Evolutionary conservation across 2,888 invertebrate species (phyloP), one percentile per base, ranked within the genome.

Genomic region (Camptogramma bilineatum): DNA sequence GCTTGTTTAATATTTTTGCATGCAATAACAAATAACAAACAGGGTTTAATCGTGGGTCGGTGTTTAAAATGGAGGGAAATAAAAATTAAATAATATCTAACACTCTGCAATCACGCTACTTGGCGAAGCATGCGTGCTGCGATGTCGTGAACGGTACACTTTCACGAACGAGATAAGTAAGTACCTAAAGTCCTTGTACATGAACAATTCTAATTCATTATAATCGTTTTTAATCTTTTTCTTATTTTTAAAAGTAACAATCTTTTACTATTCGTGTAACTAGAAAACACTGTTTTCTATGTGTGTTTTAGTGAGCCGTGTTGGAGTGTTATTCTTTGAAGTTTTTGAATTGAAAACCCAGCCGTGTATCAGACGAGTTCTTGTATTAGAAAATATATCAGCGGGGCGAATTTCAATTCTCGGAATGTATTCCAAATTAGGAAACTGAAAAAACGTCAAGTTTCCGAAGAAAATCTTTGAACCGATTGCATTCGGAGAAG

Each of bases 31-130:
- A 39, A 39, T 39, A 31, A 31, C 10, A 31, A 31, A 31, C 28
- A 31, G 31, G 34, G 10, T 39, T 39, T 13, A 39, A 39, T 16
- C 0, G 17, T 16, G 44, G 44, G 5, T 44, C 13, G 0, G 13
- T 44, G 44, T 16, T 44, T 17, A 13, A 44, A 44, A 44, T 44
- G 8, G 44, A 17, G 16, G 17, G 16, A 8, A 44, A 44, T 5
- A 16, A 44, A 7, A 1, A 44, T 16, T 17, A 17, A 8, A 4
- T 16, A 42, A 42, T 16, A 13, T 17, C 4, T 42, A 44, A 16
- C 44, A 44, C 34, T 13, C 34, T 39, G 17, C 17, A 44, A 44
- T 44, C 44, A 44, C 44, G 44, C 44, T 13, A 44, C 44, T 17
- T 44, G 16, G 17, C 44, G 44, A 17, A 2, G 13, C 16, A 8